Percentiles rank a stretch among this genome's conserved stretches.
Evolutionary conservation across 2,888 invertebrate genomes (phyloP).

Genomic region (Philaethria dido): DNA sequence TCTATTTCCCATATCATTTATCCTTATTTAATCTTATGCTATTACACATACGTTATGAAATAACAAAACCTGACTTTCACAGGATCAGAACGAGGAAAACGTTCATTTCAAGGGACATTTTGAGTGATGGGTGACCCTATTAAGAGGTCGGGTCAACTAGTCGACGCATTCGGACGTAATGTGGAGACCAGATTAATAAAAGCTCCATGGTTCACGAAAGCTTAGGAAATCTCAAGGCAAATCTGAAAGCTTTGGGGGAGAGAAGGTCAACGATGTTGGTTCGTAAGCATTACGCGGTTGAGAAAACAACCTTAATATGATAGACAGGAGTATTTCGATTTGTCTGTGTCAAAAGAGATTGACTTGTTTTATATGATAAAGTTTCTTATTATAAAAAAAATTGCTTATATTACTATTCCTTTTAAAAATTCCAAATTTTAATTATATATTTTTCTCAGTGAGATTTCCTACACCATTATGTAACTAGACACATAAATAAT

Average conservation of each 20-base stretch:
- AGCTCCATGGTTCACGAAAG: conserved; percentile 3
- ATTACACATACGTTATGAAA: conserved; percentile 36
- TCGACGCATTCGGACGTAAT: conserved; percentile 39
- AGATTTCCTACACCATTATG: too few species aligned
- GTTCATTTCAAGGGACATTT: conserved; percentile 44
- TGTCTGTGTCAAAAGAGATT: conserved; percentile 34
- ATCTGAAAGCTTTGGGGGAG: conserved; percentile 1
- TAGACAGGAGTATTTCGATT: conserved; percentile 37
- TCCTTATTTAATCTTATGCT: conserved; percentile 23
- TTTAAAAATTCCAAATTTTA: too few species aligned
- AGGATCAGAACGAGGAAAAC: conserved; percentile 41
- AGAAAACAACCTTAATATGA: conserved; percentile 45
- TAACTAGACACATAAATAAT: too few species aligned
- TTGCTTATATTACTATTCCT: too few species aligned
- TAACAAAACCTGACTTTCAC: conserved; percentile 42
- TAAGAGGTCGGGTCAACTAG: conserved; percentile 47
- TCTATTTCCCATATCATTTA: conserved; percentile 8
- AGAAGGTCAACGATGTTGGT: conserved; percentile 38
- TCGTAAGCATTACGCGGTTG: conserved; percentile 39
- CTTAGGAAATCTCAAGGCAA: conserved; percentile 10
- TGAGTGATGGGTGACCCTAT: conserved; percentile 50
- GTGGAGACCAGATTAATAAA: conserved; percentile 36
- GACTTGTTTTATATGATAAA: background rate
- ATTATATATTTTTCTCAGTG: too few species aligned
- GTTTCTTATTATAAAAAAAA: background rate